Evolutionary conservation across 2,113 vertebrate species (phyloP).

Genomic region (Balaenoptera acutorostrata): DNA sequence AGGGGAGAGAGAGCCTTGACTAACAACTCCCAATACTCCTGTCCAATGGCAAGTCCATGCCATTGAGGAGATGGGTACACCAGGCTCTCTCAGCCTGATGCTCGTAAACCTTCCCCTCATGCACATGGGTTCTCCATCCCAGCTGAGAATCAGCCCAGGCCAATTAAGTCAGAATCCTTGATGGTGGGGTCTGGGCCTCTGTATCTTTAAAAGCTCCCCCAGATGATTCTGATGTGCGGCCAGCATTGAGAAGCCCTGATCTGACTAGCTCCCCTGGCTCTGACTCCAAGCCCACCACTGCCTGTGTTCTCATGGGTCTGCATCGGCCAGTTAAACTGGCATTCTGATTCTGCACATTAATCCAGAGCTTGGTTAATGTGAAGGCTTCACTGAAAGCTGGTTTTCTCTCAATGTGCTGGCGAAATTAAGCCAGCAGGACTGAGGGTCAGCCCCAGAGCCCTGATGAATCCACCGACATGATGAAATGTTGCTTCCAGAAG

Average conservation of each 20-base stretch:
- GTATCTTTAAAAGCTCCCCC: neutral
- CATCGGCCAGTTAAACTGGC: neutral
- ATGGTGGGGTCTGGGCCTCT: neutral
- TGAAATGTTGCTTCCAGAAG: neutral
- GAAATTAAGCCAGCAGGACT: neutral
- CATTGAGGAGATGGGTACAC: fast-evolving
- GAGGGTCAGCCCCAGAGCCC: neutral
- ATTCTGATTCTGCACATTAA: neutral
- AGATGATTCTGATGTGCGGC: neutral
- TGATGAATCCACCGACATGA: neutral
- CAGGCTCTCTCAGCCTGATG: no score
- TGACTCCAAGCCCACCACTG: neutral
- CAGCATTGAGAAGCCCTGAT: neutral
- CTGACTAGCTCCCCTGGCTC: fast-evolving
- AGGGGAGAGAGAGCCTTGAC: neutral
- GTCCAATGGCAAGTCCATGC: fast-evolving
- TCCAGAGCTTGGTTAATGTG: neutral
- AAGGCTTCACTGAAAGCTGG: no score
- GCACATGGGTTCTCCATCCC: neutral
- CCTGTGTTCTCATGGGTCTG: neutral
- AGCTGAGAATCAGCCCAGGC: neutral
- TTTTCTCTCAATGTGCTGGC: neutral
- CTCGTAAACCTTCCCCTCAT: neutral
- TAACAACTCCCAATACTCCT: fast-evolving
- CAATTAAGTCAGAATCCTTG: neutral